Conservation (phyloP, 2,888 invertebrate genomes). For the Ormyrus thymus region DNA sequence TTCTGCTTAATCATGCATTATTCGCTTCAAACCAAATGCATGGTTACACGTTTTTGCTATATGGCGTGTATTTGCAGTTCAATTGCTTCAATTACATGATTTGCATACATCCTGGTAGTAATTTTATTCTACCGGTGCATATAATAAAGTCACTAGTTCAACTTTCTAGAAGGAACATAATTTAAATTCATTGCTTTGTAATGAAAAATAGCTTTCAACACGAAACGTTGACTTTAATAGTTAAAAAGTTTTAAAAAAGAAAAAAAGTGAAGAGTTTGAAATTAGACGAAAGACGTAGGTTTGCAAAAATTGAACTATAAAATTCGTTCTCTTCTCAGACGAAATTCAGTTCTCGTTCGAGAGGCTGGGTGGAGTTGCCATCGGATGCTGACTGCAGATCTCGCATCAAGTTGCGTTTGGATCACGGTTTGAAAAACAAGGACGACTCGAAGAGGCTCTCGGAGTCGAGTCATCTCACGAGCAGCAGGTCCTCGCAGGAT, state of each 20-base stretch:
- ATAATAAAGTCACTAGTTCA: constrained; percentile 3
- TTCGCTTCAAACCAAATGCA: not conserved
- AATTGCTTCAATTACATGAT: constrained; percentile 3
- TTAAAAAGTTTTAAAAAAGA: constrained; percentile 4
- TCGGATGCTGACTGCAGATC: constrained; percentile 77
- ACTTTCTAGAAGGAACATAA: constrained; percentile 22
- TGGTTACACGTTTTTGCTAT: not conserved
- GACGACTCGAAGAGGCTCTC: constrained; percentile 65
- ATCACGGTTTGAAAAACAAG: constrained; percentile 77
- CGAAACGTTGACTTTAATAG: too few species aligned
- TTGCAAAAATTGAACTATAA: constrained; percentile 19
- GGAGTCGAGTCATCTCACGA: constrained; percentile 61
- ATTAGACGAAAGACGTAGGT: constrained; percentile 8
- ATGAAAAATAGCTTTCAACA: constrained; percentile 18
- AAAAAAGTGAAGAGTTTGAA: constrained; percentile 30
- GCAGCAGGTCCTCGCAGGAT: constrained; percentile 61
- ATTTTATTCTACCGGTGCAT: constrained; percentile 24
- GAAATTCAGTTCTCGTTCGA: constrained; percentile 88
- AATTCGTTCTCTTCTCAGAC: constrained; percentile 76
- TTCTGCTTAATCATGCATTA: not conserved
- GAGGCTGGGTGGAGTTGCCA: constrained; percentile 86
- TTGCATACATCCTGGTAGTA: constrained; percentile 33
- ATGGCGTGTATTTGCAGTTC: not conserved
- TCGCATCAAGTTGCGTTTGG: constrained; percentile 79
- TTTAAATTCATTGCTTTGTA: constrained; percentile 38